Evolutionary conservation across 2,113 vertebrate genomes (phyloP).

Genomic region (Promerops cafer): DNA sequence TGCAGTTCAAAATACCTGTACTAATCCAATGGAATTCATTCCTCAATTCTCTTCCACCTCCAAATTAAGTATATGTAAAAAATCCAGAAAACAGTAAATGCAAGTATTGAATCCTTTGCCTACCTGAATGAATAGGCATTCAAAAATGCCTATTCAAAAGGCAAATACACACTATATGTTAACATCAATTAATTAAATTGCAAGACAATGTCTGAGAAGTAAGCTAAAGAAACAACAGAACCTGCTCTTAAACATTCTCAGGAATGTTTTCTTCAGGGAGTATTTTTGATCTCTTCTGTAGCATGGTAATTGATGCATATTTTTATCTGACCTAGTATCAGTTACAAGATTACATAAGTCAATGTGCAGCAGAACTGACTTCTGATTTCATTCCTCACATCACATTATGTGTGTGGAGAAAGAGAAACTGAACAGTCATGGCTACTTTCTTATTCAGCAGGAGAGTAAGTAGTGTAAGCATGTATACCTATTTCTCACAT

Average conservation of each 20-base stretch:
- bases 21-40: background rate
- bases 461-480: background rate
- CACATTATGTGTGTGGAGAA: background rate
- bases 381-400: background rate
- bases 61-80: background rate
- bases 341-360: background rate
- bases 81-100: background rate
- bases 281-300: background rate
- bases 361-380: background rate
- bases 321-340: background rate
- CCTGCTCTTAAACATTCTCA: background rate
- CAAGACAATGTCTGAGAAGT: background rate
- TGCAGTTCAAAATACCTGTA: background rate
- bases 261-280: background rate
- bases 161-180: background rate
- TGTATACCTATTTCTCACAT: background rate
- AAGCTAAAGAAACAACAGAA: background rate
- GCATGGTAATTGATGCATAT: background rate
- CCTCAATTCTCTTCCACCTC: background rate
- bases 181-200: background rate
- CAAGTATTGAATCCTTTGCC: background rate
- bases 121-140: background rate
- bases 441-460: background rate
- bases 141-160: background rate
- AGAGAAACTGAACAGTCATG: background rate